A percentile compares a stretch with the other conserved stretches of the same genome.
Conservation (phyloP, 2,113 vertebrate species). For the Urocolius indicus region DNA sequence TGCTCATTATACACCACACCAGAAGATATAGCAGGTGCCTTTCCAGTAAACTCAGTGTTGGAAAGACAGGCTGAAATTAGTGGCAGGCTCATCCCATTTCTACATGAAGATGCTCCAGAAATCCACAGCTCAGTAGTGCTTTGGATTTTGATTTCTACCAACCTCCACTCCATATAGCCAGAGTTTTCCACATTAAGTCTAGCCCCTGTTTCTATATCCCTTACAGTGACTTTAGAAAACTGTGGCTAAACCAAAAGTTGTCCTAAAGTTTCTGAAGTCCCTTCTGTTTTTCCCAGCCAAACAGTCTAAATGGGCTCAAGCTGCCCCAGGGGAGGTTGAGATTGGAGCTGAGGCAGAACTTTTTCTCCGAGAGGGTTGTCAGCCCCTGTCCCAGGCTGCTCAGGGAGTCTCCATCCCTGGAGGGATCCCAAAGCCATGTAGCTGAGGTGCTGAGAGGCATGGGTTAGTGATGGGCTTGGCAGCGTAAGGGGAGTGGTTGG, state of each 20-base stretch:
- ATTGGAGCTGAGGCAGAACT: no score
- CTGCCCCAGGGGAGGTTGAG: no score
- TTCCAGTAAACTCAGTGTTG: background rate
- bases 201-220: fast-evolving
- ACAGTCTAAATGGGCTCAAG: no score
- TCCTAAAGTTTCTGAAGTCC: background rate
- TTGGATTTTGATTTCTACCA: background rate
- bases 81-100: fast-evolving
- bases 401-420: no score
- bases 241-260: background rate
- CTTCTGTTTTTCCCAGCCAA: background rate
- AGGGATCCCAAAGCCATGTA: no score
- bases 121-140: background rate
- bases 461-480: no score
- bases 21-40: background rate
- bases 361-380: no score
- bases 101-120: fast-evolving
- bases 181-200: background rate
- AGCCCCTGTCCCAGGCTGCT: no score
- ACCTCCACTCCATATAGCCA: background rate
- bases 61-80: background rate
- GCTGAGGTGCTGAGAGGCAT: no score
- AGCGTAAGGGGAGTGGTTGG: no score
- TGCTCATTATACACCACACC: background rate
- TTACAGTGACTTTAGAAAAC: background rate